Conservation (phyloP, 2,113 vertebrate genomes). For the Clarias gariepinus region DNA sequence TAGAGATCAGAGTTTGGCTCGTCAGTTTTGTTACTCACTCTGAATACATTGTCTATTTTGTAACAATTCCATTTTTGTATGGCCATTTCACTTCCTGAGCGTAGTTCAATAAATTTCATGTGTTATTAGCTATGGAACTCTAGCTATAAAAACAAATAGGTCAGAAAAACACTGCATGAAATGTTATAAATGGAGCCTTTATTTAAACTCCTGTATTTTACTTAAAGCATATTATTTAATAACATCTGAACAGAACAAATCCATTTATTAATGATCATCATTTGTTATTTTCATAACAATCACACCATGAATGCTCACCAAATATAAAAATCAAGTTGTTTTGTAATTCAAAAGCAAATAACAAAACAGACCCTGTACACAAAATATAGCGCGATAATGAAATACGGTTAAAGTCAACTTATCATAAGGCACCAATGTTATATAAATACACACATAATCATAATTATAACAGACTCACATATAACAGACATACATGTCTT, state of each 20-base stretch:
- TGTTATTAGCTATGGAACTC: not conserved
- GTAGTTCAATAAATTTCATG: not conserved
- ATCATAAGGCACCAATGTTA: conserved; percentile 8
- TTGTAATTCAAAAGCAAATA: not conserved
- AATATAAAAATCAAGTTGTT: not conserved
- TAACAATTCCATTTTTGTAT: not conserved
- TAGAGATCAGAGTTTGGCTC: not conserved
- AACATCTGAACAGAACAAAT: not conserved
- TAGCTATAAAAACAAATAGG: not conserved
- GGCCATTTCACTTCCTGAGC: not conserved
- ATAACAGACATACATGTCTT: not conserved
- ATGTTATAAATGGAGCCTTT: not conserved
- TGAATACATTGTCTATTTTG: not conserved
- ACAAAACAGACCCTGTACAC: not conserved
- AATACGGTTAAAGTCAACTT: not conserved
- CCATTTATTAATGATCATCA: not conserved
- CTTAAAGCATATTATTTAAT: not conserved
- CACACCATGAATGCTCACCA: not conserved
- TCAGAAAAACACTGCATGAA: not conserved
- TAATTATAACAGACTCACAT: not conserved
- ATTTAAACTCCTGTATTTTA: not conserved
- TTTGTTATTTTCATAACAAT: not conserved
- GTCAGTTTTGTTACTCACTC: not conserved
- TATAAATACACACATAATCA: conserved; percentile 6
- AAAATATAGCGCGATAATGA: not conserved